Evolutionary conservation across 2,797 vertebrate species (phyloP), one percentile per base, ranked within the genome.

Genomic region (Rallus crepitans): DNA sequence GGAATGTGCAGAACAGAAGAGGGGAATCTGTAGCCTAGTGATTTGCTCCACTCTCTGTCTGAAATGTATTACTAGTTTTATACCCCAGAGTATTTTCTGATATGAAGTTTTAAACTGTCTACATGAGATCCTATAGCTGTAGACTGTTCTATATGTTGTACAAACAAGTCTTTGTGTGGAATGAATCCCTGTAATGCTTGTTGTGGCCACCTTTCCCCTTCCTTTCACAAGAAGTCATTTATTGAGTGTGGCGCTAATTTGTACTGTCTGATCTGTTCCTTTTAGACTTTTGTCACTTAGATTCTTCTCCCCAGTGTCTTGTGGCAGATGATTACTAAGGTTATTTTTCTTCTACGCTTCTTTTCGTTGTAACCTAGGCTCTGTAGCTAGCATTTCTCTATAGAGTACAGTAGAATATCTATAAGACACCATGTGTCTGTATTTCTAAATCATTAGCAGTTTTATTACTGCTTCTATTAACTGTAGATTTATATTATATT

Each of bases 251-350:
- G n/a, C 84, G 48, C 48, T 66, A 31, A 90, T 70, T 73, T 60
- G 81, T 33, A 24, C 68, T 75, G 30, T 91, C 80, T 94, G 71
- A 82, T 93, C 64, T 89, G 17, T 39, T 89, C 42, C 40, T 80
- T 69, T 94, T 91, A 81, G 64, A 73, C 40, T 84, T 94, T 47
- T 75, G 21, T 91, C 81, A 65, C 86, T 63, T 73, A 71, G 60
- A 85, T 93, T 90, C 89, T 84, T 92, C 64, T 92, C 31, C 42
- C 50, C 17, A 19, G 37, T 71, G 68, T 87, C 72, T 73, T 68
- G 24, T 87, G 71, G 57, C 50, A 83, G 57, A 50, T 84, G 68
- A 93, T 93, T 89, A n/a, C 33, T 72, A 16, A 82, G 39, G 24
- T 87, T 90, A 35, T 82, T 89, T 15, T 66, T 90, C 17, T 21